Conservation (phyloP, 2,888 invertebrate genomes). For the Isoperla grammatica region DNA sequence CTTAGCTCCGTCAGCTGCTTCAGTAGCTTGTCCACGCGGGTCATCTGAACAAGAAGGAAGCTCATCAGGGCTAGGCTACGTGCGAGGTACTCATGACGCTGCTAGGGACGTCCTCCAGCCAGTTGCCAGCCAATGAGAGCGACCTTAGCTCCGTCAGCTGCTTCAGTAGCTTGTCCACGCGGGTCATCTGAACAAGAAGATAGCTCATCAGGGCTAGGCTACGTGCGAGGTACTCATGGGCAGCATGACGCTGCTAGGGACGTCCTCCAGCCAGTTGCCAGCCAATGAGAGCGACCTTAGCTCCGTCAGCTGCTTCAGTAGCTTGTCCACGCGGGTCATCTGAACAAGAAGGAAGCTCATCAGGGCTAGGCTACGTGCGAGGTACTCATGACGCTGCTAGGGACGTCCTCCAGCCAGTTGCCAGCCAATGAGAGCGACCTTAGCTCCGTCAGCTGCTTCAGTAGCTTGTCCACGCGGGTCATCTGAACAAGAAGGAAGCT, state of each 20-base stretch:
- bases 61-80: too few relatives aligned
- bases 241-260: slow-evolving; percentile 43
- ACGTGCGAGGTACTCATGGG: too few relatives aligned
- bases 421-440: slow-evolving; percentile 47
- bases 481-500: slow-evolving; percentile 47
- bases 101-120: slow-evolving; percentile 41
- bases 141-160: slow-evolving; percentile 44
- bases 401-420: slow-evolving; percentile 41
- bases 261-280: slow-evolving; percentile 42
- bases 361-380: too few relatives aligned
- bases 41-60: slow-evolving; percentile 47
- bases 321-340: slow-evolving; percentile 48
- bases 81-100: slow-evolving; percentile 40
- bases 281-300: slow-evolving; percentile 47
- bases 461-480: slow-evolving; percentile 44
- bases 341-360: slow-evolving; percentile 41
- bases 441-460: slow-evolving; percentile 44
- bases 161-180: slow-evolving; percentile 43
- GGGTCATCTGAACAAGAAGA: slow-evolving; percentile 47
- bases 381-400: slow-evolving; percentile 41
- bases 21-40: slow-evolving; percentile 45
- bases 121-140: slow-evolving; percentile 47
- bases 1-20: slow-evolving; percentile 43
- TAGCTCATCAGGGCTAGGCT: too few relatives aligned
- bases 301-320: slow-evolving; percentile 42